Base-by-base conservation (phyloP, 2,888 invertebrate genomes). In the Tigriopus californicus region DNA sequence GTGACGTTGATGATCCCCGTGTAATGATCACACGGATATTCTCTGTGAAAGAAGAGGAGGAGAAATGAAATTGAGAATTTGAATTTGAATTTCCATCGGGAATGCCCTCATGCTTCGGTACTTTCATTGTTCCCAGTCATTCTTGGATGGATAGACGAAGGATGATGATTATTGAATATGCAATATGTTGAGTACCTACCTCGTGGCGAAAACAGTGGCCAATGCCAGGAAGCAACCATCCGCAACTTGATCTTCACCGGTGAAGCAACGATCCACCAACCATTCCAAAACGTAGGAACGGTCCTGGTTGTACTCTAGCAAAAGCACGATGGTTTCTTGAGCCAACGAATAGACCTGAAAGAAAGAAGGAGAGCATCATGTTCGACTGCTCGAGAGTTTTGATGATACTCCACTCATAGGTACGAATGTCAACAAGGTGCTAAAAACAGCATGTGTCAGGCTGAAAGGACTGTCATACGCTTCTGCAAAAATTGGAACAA, bases 261-360 rank as follows among this genome's bases (percentile, higher is more conserved):
- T 97, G 72, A 91, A 99, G 72, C 98, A 98, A 61, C 91, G 82
- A 74, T 95, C 92, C 54, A 98, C 91, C 1, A 92, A 85, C 97
- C 97, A 98, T 73, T 98, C 98, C 49, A 98, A 75, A 57, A 98
- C 74, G 5, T 85, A 80, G 0, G 88, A 86, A 64, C 86, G 84
- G 70, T 92, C 92, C 0, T 91, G 86, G 74, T 94, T 99, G 67
- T 89, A 88, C 72, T 98, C 95, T 64, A 98, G 74, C 51, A 98
- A 75, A 51, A 94, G 75, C 1, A 95, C 87, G 25, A 95, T 85
- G 0, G 94, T 94, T 72, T 95, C 92, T 49, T 91, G 83, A 0
- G 87, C 92, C 66, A 97, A 74, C 65, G 83, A 80, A 72, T 89
- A 88, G 65, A 92, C 83, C 33, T 33, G 33, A 33, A 33, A 33